Evolutionary conservation across 2,113 vertebrate genomes (phyloP).

Genomic region (Gymnocephalus cernua): DNA sequence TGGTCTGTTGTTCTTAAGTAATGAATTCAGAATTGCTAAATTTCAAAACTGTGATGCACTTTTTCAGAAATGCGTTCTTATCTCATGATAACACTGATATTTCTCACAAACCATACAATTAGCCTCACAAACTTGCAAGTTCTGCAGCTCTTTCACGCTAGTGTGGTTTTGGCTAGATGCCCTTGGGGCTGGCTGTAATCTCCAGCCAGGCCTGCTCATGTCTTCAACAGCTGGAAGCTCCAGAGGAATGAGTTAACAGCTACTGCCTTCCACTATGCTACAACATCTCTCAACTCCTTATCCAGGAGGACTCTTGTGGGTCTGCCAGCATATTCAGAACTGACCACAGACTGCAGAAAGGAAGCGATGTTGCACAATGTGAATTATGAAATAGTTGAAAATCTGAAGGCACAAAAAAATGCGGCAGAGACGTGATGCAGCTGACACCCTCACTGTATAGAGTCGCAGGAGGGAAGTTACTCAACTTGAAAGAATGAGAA

Average conservation of each 20-base stretch:
- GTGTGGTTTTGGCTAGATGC: constrained; percentile 33
- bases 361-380: constrained; percentile 27
- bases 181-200: constrained; percentile 20
- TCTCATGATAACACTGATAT: background rate
- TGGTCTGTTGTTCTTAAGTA: background rate
- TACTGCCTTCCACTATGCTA: background rate
- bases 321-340: constrained; percentile 9
- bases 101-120: constrained; percentile 5
- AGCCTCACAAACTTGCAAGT: background rate
- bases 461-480: constrained; percentile 38
- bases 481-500: constrained; percentile 40
- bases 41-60: background rate
- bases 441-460: background rate
- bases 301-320: background rate
- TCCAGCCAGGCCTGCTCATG: constrained; percentile 21
- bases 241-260: constrained; percentile 46
- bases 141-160: constrained; percentile 4
- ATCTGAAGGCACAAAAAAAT: constrained; percentile 17
- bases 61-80: constrained; percentile 4
- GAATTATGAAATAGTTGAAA: constrained; percentile 46
- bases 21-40: constrained; percentile 15
- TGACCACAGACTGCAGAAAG: constrained; percentile 6
- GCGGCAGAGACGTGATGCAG: constrained; percentile 36
- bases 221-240: constrained; percentile 33
- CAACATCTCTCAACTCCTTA: background rate